phyloP scores from a whole-genome alignment of 2,797 vertebrate species.

The Acanthornis magna region DNA sequence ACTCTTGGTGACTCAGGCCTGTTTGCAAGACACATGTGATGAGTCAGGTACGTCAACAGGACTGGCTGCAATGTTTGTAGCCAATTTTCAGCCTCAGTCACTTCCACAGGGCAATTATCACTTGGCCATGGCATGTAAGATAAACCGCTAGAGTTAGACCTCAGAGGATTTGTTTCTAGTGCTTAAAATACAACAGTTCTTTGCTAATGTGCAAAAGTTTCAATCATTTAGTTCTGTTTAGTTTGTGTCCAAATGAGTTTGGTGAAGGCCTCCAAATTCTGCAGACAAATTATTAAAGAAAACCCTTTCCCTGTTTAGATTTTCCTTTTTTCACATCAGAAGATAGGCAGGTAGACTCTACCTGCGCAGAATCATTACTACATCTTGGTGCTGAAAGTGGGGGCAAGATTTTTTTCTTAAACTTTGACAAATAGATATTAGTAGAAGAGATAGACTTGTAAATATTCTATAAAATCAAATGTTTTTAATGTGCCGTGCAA shows the following conservation, averaged over 20 bases:
- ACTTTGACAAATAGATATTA: neutral
- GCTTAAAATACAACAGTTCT: neutral
- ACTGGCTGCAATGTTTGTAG: neutral
- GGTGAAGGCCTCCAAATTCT: neutral
- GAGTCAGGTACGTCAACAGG: neutral
- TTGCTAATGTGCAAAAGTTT: neutral
- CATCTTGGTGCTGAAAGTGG: neutral
- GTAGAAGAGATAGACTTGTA: neutral
- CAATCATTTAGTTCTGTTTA: neutral
- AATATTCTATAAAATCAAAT: neutral
- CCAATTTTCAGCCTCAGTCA: neutral
- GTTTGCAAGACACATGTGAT: neutral
- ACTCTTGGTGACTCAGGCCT: neutral
- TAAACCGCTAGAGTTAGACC: neutral
- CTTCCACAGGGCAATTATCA: neutral
- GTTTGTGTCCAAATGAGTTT: neutral
- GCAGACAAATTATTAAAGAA: neutral
- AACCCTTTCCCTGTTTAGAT: neutral
- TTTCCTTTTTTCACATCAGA: neutral
- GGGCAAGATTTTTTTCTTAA: neutral
- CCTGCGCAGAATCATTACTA: neutral
- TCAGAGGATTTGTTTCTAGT: neutral
- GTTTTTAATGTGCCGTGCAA: neutral
- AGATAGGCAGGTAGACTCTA: neutral
- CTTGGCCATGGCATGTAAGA: neutral